A percentile compares a stretch with the other conserved stretches of the same genome.
These are phyloP conservation scores for Abrostola triplasia DNA, from an alignment of 2,888 invertebrate species.

Conservation along the genomic window DNA sequence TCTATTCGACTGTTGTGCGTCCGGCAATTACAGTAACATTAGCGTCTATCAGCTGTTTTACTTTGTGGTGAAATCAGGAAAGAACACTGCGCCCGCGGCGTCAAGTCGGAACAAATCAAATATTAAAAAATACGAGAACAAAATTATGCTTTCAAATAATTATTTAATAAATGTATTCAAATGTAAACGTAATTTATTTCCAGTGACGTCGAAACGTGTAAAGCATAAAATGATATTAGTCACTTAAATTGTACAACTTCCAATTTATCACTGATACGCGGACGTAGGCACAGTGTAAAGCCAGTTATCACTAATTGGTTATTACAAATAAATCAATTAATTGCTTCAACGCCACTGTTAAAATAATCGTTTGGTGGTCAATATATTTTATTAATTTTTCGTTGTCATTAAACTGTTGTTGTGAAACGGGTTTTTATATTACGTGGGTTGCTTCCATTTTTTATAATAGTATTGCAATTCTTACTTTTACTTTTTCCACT, in stretches of 20 bases:
- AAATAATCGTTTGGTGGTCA: conserved; percentile 17
- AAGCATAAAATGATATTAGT: too few species aligned
- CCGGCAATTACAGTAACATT: too few species aligned
- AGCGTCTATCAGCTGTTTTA: too few species aligned
- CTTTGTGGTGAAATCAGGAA: too few species aligned
- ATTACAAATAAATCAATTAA: conserved; percentile 25
- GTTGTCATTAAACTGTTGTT: conserved; percentile 10
- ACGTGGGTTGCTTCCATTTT: background rate
- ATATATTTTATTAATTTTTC: conserved; percentile 30
- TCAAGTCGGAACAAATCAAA: too few species aligned
- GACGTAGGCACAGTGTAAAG: conserved; percentile 4
- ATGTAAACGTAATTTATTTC: too few species aligned
- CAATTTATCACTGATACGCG: background rate
- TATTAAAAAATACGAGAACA: too few species aligned
- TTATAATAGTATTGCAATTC: background rate
- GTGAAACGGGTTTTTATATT: background rate
- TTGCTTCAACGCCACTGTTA: conserved; percentile 25
- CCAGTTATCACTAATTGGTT: conserved; percentile 32
- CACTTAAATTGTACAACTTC: background rate
- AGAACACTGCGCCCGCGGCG: too few species aligned
- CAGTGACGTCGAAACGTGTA: too few species aligned
- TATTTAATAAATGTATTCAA: too few species aligned
- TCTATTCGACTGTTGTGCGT: too few species aligned
- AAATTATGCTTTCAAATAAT: too few species aligned
- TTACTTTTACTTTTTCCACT: background rate